Evolutionary conservation across 2,113 vertebrate species (phyloP).

Genomic region (Pardalotus punctatus): DNA sequence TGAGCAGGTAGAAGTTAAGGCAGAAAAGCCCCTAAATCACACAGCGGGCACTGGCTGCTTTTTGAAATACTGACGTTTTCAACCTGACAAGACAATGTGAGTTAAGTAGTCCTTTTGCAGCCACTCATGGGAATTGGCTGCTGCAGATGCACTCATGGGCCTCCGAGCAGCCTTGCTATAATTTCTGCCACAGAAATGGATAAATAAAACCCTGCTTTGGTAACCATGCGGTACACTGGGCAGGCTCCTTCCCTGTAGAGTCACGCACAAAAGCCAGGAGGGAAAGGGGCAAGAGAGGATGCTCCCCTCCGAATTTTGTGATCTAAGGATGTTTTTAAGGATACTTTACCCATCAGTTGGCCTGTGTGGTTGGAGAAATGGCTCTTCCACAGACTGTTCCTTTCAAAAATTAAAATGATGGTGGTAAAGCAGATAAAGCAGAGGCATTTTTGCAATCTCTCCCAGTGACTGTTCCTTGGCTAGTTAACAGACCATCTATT

Average conservation of each 20-base stretch:
- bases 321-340: neutral
- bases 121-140: neutral
- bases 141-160: neutral
- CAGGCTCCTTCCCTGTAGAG: neutral
- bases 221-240: neutral
- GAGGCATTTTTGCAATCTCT: conserved; percentile 66
- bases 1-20: neutral
- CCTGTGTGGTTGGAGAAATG: conserved; percentile 20
- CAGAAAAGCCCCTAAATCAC: neutral
- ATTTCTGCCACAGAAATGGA: neutral
- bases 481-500: conserved; percentile 78
- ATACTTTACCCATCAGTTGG: conserved; percentile 28
- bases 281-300: fast-evolving
- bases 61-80: neutral
- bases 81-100: neutral
- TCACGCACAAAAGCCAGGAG: neutral
- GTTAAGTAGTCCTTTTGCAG: neutral
- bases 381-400: conserved; percentile 2
- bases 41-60: neutral
- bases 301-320: neutral
- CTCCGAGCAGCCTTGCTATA: neutral
- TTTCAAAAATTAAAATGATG: conserved; percentile 60
- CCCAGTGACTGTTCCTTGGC: conserved; percentile 72
- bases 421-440: conserved; percentile 68
- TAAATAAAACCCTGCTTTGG: neutral